These are phyloP conservation scores for Sinocyclocheilus grahami DNA, from an alignment of 2,113 vertebrate species.

Conservation along the genomic window DNA sequence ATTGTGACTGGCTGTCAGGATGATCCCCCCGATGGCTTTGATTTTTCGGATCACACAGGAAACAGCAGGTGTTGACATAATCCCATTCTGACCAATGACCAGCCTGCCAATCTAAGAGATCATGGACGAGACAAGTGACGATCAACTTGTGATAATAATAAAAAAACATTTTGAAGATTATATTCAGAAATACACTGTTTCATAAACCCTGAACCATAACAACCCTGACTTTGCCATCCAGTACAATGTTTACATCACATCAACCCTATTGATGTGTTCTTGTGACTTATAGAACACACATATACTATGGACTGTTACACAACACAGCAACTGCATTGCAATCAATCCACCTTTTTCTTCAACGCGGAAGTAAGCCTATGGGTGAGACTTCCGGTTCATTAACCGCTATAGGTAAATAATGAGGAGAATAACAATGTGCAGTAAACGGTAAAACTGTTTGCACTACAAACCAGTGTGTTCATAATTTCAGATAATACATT, in stretches of 20 bases:
- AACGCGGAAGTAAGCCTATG: too few relatives aligned
- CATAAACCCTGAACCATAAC: background rate
- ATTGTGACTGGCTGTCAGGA: conserved; percentile 97
- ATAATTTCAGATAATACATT: too few relatives aligned
- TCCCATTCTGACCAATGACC: conserved; percentile 95
- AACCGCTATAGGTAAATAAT: too few relatives aligned
- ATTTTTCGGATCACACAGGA: conserved; percentile 97
- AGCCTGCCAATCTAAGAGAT: conserved; percentile 86
- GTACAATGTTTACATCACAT: background rate
- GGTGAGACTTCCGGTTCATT: too few relatives aligned
- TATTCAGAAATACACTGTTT: background rate
- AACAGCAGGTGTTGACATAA: conserved; percentile 95
- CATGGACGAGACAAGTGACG: conserved; percentile 28
- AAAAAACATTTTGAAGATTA: background rate
- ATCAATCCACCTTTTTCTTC: background rate
- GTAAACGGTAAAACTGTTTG: too few relatives aligned
- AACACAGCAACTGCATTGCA: conserved; percentile 2
- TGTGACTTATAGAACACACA: background rate
- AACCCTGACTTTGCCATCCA: background rate
- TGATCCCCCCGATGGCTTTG: conserved; percentile 95
- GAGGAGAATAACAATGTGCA: too few relatives aligned
- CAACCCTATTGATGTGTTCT: background rate
- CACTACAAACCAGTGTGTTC: too few relatives aligned
- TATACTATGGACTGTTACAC: background rate
- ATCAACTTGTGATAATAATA: background rate